phyloP scores from a whole-genome alignment of 2,113 vertebrate genomes.

The Meriones unguiculatus region DNA sequence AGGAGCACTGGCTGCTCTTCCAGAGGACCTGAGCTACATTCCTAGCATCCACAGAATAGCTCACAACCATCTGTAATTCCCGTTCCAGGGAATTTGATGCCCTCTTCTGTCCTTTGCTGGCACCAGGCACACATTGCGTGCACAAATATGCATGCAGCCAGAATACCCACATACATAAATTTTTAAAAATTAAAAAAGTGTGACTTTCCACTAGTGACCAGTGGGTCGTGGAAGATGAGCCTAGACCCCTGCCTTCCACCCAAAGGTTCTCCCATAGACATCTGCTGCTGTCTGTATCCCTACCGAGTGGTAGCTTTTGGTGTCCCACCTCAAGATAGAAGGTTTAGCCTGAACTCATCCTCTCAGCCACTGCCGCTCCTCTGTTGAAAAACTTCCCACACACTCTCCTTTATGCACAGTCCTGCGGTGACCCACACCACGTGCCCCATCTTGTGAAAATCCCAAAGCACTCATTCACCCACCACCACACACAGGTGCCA shows the following conservation, averaged over 20 bases:
- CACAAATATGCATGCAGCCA: neutral
- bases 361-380: neutral
- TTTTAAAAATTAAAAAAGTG: neutral
- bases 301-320: neutral
- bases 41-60: neutral
- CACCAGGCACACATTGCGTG: neutral
- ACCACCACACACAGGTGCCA: too few species aligned
- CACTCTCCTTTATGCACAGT: rapidly evolving
- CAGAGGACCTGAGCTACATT: too few species aligned
- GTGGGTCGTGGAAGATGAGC: neutral
- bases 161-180: neutral
- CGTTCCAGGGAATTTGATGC: neutral
- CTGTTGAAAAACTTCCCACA: neutral
- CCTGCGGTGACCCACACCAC: neutral
- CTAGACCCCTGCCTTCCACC: neutral
- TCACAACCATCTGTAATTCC: neutral
- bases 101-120: neutral
- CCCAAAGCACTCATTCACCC: neutral
- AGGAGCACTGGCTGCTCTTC: neutral
- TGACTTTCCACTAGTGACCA: neutral
- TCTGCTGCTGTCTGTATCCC: neutral
- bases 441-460: neutral
- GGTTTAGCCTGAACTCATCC: rapidly evolving
- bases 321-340: neutral
- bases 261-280: neutral